phyloP scores from a whole-genome alignment of 2,113 vertebrate genomes.

The Cyprinodon variegatus region DNA sequence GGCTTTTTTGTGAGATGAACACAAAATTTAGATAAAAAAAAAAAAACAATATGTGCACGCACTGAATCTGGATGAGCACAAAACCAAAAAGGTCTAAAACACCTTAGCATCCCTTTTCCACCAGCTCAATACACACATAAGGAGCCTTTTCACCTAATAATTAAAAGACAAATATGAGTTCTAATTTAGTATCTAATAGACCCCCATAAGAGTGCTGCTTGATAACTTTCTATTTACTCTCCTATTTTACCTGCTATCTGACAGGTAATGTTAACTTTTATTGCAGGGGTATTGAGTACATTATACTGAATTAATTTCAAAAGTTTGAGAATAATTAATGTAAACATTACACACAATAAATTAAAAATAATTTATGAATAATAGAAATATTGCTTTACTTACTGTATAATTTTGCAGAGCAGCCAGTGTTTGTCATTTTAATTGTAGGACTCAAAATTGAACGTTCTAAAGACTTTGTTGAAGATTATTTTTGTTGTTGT shows the following conservation, averaged over 20 bases:
- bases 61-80: slow-evolving; percentile 45
- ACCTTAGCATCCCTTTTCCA: slow-evolving; percentile 10
- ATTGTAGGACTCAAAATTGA: no score
- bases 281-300: background rate
- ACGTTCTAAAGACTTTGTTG: no score
- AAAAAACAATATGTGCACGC: slow-evolving; percentile 29
- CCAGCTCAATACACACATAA: slow-evolving; percentile 8
- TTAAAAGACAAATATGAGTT: slow-evolving; percentile 1
- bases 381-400: background rate
- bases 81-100: slow-evolving; percentile 26
- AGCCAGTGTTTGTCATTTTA: no score
- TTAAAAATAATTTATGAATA: background rate
- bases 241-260: background rate
- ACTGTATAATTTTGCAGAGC: background rate
- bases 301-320: background rate
- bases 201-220: background rate
- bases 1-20: slow-evolving; percentile 40
- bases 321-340: background rate
- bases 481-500: no score
- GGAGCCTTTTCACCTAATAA: background rate
- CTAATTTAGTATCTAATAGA: background rate
- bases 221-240: background rate
- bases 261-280: background rate
- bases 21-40: slow-evolving; percentile 29
- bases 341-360: background rate